Evolutionary conservation across 2,113 vertebrate species (phyloP), one percentile per base, ranked within the genome.

Genomic region (Xenopus laevis): DNA sequence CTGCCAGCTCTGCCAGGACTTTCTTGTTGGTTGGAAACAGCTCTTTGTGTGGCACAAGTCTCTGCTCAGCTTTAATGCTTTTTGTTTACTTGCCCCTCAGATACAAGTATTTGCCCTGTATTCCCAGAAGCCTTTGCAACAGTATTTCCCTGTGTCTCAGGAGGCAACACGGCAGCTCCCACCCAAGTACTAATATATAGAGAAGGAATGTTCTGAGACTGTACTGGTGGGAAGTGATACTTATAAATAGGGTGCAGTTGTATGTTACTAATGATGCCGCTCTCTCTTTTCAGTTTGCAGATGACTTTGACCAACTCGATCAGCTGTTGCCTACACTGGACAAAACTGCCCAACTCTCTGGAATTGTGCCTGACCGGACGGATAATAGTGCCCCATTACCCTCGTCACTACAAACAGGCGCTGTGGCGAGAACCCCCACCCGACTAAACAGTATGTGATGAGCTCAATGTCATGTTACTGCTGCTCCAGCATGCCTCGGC

Each of bases 241-340:
- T 33, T 6, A 6, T 3, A 33, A 6, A 33, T 3, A 6, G 6
- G 21, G 57, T 59, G 57, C 17, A 59, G 57, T 59, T n/a, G 16
- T 57, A 57, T 12, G 55, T 16, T n/a, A 20, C 17, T 20, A 58
- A 58, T 3, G 55, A 1, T 13, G 15, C 55, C 12, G 33, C 33
- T 40, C 33, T 40, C 33, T 40, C 33, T 40, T 40, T 86, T 81
- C 7, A 87, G 89, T 87, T 90, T 70, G 68, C 85, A 61, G 88
- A 89, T 8, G 94, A 97, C 79, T 83, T 91, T 78, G 93, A 96
- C 71, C 88, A 94, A 80, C 86, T 94, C 73, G 87, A 86, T 82
- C 93, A 95, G 85, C 86, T 95, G 77, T 83, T 95, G 71, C 93
- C 94, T n/a, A 86, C 91, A 0, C 83, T 91, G 81, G 91, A 91